Evolutionary conservation across 2,888 invertebrate genomes (phyloP), one percentile per base, ranked within the genome.

Genomic region (Nycteola revayana): DNA sequence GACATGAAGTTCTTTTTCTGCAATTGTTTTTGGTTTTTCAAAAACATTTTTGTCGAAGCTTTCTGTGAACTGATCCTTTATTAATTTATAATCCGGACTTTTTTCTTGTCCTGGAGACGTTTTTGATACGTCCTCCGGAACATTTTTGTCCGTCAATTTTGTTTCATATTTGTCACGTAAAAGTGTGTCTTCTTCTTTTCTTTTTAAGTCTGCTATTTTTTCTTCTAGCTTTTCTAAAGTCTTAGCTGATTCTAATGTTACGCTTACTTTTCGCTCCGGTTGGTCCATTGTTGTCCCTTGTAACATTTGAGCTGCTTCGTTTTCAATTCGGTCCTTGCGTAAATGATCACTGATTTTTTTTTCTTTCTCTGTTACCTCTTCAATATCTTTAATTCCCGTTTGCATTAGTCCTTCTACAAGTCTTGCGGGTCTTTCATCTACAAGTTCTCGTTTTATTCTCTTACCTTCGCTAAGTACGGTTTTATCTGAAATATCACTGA

Each of bases 141-240:
- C n/a, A n/a, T n/a, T n/a, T n/a, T 26, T 22, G 9, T 41, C 29
- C 6, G 10, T 14, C 3, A 17, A 18, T 26, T 36, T 34, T 3
- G 11, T 21, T 8, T 49, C 45, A 22, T 5, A 17, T 32, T 34
- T 31, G 3, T 32, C 35, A 18, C 21, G 25, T 5, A 33, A 4
- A 32, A n/a, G n/a, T n/a, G n/a, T n/a, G n/a, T n/a, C n/a, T n/a
- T n/a, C 67, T 38, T 77, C 82, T 49, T 67, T 77, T 42, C 63
- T 72, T 47, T 79, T 85, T 18, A 87, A 49, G 35, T 80, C 75
- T 1, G 79, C 63, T 11, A 85, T 76, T 68, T 83, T 86, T 66
- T 87, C 87, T 65, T 87, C 87, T 11, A 87, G 52, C 37, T 82
- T 86, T 71, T 87, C 87, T 37, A 87, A 54, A 3, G 87, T 87